Base-by-base conservation (phyloP, 1,140 invertebrate genomes). In the Drosophila novamexicana region DNA sequence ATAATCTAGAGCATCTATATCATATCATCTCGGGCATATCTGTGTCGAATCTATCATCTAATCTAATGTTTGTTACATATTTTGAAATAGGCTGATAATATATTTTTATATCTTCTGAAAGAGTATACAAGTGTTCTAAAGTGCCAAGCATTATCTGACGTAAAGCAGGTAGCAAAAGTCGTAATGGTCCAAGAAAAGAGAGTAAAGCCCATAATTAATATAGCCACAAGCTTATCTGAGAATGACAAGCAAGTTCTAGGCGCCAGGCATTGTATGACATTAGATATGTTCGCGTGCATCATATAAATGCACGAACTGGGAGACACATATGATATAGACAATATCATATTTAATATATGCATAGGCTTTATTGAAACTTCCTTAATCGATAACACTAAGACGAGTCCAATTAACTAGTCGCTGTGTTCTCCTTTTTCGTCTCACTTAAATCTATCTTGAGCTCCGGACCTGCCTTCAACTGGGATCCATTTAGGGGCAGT, bases 401-500 rank as follows among this genome's bases (percentile, higher is more conserved):
- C 5, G 4, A 29, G 22, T 29, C 22, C 22, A 29, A 0, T 29
- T 29, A 29, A 29, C 0, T 29, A 29, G 22, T 29, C 22, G 22
- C 2, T 29, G 3, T 29, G 5, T 29, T 29, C 22, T 29, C 22
- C 18, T 56, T 65, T 18, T 63, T 37, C 6, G 50, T 62, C n/a
- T 68, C 49, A 1, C 8, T 44, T 10, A 61, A 22, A 18, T 77
- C 56, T 34, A 78, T 67, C 10, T 66, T 37, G 8, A 72, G 52
- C 7, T 71, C 56, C 7, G 63, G 18, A 8, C 44, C 34, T 2
- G 54, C 64, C 6, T 45, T 47, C 1, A 58, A n/a, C 2, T n/a
- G 37, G 0, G 65, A 0, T 7, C 16, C 44, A 18, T 75, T 76
- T 6, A 91, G 62, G 0, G 89, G 89, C 16, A 79, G n/a, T 18